Conservation (phyloP, 2,797 vertebrate species). For the Hemitrygon akajei region DNA sequence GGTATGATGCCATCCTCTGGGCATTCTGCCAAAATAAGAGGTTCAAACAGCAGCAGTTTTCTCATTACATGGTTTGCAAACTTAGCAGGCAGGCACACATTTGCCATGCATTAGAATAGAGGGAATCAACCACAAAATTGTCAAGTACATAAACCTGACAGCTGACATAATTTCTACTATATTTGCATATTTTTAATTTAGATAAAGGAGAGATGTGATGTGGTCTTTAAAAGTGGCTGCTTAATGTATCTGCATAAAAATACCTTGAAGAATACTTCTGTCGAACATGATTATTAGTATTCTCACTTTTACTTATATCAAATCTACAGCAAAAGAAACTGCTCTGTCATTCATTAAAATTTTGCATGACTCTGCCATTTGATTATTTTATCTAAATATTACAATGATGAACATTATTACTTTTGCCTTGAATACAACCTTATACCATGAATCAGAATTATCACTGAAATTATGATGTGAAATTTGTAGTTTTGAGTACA, state of each 20-base stretch:
- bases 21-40: slow-evolving; percentile 11
- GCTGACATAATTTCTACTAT: slow-evolving; percentile 46
- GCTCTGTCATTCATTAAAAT: background rate
- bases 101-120: slow-evolving; percentile 46
- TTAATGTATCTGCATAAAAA: background rate
- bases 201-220: slow-evolving; percentile 35
- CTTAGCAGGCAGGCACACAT: slow-evolving; percentile 42
- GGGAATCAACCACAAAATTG: slow-evolving; percentile 48
- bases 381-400: background rate
- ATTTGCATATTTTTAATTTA: slow-evolving; percentile 48
- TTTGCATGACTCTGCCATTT: background rate
- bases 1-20: slow-evolving; percentile 33
- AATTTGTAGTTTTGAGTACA: too few relatives aligned
- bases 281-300: slow-evolving; percentile 22
- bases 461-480: too few relatives aligned
- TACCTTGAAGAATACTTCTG: background rate
- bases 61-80: slow-evolving; percentile 48
- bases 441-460: background rate
- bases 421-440: background rate
- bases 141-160: slow-evolving; percentile 45
- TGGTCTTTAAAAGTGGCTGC: background rate
- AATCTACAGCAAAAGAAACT: background rate
- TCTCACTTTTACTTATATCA: background rate
- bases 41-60: slow-evolving; percentile 44
- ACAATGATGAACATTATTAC: background rate